These are phyloP conservation scores for Tragelaphus scriptus DNA, from an alignment of 2,113 vertebrate species.

Conservation along the genomic window DNA sequence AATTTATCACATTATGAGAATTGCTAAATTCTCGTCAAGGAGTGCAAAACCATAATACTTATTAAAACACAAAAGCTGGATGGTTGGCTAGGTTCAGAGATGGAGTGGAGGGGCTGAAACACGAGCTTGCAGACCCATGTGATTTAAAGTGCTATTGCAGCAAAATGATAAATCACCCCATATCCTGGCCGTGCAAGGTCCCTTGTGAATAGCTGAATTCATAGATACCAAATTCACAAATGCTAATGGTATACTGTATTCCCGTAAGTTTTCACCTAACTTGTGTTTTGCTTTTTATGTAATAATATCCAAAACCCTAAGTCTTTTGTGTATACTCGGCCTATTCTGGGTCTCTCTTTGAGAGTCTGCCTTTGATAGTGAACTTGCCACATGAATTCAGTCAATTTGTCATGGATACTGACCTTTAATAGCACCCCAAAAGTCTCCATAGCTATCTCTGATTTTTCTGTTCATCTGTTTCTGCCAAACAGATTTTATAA, in stretches of 20 bases:
- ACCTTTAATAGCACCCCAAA: neutral
- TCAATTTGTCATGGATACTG: conserved; percentile 3
- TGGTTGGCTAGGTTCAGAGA: neutral
- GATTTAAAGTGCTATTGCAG: neutral
- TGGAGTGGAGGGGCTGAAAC: conserved; percentile 30
- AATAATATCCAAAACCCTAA: neutral
- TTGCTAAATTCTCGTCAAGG: conserved; percentile 10
- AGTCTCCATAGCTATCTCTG: neutral
- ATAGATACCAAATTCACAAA: conserved; percentile 36
- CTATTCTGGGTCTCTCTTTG: conserved; percentile 28
- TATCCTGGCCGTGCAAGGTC: neutral
- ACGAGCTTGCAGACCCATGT: neutral
- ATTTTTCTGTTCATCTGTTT: conserved; percentile 43
- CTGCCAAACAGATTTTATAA: conserved; percentile 22
- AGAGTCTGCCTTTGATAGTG: conserved; percentile 30
- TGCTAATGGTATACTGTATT: conserved; percentile 17
- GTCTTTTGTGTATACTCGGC: conserved; percentile 36
- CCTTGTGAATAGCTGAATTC: conserved; percentile 9
- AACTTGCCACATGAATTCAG: conserved; percentile 43
- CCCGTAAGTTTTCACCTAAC: conserved; percentile 37
- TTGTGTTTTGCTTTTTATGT: conserved; percentile 2
- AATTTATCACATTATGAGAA: conserved; percentile 52
- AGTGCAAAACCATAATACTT: conserved; percentile 17
- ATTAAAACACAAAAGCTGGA: conserved; percentile 42
- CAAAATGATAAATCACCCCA: conserved; percentile 39